phyloP scores from a whole-genome alignment of 2,888 invertebrate species.

The Actias luna region DNA sequence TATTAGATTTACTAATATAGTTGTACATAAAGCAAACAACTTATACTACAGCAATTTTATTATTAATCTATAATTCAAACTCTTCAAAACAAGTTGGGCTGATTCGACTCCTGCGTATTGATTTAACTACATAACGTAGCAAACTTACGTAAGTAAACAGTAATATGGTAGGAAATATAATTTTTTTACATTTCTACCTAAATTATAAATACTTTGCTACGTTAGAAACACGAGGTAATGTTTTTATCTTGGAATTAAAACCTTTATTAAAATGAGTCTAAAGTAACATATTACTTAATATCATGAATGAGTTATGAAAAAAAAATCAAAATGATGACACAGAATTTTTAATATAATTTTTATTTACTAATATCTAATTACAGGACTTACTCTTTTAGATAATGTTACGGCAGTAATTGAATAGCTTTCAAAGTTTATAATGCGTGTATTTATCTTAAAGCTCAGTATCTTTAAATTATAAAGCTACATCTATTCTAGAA shows the following conservation, averaged over 20 bases:
- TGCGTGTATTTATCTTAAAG: not conserved
- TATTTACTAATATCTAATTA: not conserved
- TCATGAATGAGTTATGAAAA: not conserved
- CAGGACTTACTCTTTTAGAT: not conserved
- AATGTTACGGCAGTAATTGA: not conserved
- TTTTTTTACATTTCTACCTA: no score
- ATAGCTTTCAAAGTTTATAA: not conserved
- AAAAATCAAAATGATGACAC: not conserved
- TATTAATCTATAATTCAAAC: not conserved
- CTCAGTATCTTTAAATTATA: conserved; percentile 7
- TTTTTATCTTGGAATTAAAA: no score
- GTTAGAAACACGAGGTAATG: no score
- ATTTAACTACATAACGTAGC: no score
- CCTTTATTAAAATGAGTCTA: not conserved
- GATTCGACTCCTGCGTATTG: no score
- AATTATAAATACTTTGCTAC: no score
- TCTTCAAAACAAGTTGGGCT: no score
- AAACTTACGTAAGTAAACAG: no score
- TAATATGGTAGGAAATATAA: no score
- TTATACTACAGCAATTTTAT: not conserved
- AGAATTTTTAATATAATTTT: not conserved
- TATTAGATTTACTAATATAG: not conserved
- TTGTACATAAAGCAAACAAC: not conserved
- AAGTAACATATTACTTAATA: not conserved
- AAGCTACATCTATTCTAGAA: conserved; percentile 6